Conservation (phyloP, 1,140 invertebrate genomes). For the Armadillidium nasatum region DNA sequence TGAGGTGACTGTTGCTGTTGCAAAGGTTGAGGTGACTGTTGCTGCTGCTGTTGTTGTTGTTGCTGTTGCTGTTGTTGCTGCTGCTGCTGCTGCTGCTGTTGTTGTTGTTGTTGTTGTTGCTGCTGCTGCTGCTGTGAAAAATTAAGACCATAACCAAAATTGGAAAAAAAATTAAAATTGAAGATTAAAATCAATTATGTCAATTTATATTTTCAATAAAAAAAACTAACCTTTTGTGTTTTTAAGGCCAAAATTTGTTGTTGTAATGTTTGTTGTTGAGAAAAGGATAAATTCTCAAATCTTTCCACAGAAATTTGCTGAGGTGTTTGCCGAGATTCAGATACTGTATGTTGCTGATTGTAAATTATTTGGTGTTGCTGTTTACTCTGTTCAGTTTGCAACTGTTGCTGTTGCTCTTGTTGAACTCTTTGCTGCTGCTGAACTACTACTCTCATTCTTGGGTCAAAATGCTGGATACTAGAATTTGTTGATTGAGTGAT, state of each 20-base stretch:
- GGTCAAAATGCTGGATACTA: not conserved
- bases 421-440: constrained; percentile 27
- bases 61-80: constrained; percentile 41
- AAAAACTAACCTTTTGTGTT: too few species aligned
- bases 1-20: constrained; percentile 37
- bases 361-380: constrained; percentile 9
- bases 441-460: constrained; percentile 21
- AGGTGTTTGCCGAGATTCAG: not conserved
- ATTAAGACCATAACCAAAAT: too few species aligned
- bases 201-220: too few species aligned
- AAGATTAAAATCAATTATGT: too few species aligned
- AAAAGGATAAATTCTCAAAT: too few species aligned
- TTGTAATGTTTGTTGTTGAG: too few species aligned
- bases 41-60: constrained; percentile 42
- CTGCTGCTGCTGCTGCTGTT: constrained; percentile 24
- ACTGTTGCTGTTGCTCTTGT: constrained; percentile 27
- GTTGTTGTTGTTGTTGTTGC: constrained; percentile 6
- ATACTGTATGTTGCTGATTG: too few species aligned
- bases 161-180: too few species aligned
- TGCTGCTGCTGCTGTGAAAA: constrained; percentile 16
- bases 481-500: not conserved
- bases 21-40: constrained; percentile 35
- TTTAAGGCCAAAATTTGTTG: too few species aligned
- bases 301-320: not conserved
- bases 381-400: not conserved